Percentiles rank a stretch among this genome's conserved stretches.
Evolutionary conservation across 2,888 invertebrate genomes (phyloP).

Genomic region (Augiades crinisus): DNA sequence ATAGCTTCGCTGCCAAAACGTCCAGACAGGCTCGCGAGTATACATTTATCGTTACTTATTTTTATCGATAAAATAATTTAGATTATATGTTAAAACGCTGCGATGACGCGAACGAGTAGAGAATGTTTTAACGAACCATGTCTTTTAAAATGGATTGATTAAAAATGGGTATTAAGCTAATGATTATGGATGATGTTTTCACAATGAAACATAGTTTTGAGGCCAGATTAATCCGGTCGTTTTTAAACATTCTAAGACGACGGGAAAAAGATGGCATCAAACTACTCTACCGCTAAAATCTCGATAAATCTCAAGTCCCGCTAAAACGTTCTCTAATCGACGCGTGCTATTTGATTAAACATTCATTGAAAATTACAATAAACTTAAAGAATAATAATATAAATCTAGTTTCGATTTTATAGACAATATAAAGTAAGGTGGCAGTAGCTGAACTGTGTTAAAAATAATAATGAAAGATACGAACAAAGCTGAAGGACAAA

Average conservation of each 20-base stretch:
- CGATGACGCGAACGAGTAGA: conserved; percentile 9
- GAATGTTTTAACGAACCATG: conserved; percentile 18
- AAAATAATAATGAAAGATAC: too few species aligned
- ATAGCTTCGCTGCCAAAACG: conserved; percentile 30
- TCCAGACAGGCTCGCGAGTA: conserved; percentile 22
- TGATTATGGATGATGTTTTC: conserved; percentile 6
- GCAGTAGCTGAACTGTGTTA: background rate
- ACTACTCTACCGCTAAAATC: conserved; percentile 10
- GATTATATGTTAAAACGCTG: conserved; percentile 11
- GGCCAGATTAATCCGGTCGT: conserved; percentile 1
- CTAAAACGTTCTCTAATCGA: conserved; percentile 21
- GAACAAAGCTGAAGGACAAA: too few species aligned
- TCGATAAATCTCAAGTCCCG: conserved; percentile 25
- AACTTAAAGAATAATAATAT: conserved; percentile 18
- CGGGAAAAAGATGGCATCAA: background rate
- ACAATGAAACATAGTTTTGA: conserved; percentile 9
- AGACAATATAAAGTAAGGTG: conserved; percentile 21
- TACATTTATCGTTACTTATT: conserved; percentile 15
- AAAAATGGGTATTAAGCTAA: background rate
- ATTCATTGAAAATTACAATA: conserved; percentile 20
- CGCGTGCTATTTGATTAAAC: conserved; percentile 18
- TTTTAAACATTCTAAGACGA: background rate
- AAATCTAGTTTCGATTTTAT: conserved; percentile 22
- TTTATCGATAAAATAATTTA: conserved; percentile 23
- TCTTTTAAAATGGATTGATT: conserved; percentile 8